phyloP scores from a whole-genome alignment of 1,140 invertebrate species.

The Pararge aegeria region DNA sequence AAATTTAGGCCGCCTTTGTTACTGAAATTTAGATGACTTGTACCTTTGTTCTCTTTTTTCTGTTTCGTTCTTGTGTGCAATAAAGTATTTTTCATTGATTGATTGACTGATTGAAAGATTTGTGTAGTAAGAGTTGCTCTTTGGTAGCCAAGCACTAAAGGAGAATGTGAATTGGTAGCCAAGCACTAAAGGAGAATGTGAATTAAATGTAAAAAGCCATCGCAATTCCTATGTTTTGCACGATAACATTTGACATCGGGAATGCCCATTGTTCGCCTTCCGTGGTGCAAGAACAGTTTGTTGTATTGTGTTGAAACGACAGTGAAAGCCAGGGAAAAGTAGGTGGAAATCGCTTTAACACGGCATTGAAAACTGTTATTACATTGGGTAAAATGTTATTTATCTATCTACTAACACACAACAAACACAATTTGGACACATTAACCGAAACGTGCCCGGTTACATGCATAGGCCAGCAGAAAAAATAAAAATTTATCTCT shows the following conservation, averaged over 20 bases:
- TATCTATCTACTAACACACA: neutral
- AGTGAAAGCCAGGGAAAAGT: constrained; percentile 20
- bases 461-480: too few species aligned
- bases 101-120: too few species aligned
- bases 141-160: neutral
- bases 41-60: too few species aligned
- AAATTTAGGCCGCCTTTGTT: too few species aligned
- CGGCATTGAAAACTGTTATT: constrained; percentile 2
- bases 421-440: too few species aligned
- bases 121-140: too few species aligned
- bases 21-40: too few species aligned
- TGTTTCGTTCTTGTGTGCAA: too few species aligned
- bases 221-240: constrained; percentile 1
- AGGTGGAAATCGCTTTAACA: constrained; percentile 8
- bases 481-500: too few species aligned
- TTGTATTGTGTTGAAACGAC: constrained; percentile 12
- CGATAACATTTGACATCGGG: neutral
- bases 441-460: too few species aligned
- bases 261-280: neutral
- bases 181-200: neutral
- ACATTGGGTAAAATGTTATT: neutral
- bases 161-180: too few species aligned
- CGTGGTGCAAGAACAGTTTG: neutral
- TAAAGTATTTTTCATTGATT: too few species aligned
- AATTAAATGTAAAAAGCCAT: neutral